Base-by-base conservation (phyloP, 2,888 invertebrate species). In the Electrophaes corylata region DNA sequence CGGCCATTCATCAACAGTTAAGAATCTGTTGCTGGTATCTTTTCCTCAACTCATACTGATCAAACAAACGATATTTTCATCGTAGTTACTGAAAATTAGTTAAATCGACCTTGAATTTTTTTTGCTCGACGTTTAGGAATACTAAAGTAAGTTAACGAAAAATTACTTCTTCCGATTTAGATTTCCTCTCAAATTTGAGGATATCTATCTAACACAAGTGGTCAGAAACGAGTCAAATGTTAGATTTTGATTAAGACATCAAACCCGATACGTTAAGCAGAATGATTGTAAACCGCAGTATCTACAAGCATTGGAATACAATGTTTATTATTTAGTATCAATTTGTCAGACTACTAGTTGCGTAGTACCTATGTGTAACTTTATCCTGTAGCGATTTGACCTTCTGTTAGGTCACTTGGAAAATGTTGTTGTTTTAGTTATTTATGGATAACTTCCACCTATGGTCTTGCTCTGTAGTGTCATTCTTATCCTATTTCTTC, bases 301-400 rank as follows among this genome's bases (percentile, higher is more conserved):
- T 20, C 20, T 20, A 33, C 29, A 29, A 43, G 62, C 54, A 59
- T 60, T 54, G 4, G 12, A 46, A 62, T 60, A 62, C 57, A 35
- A 48, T 31, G 31, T 55, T 2, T 56, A 52, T 52, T 53, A 49
- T 44, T 56, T 47, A 57, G 54, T 57, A 56, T 47, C 53, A 55
- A 58, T 60, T 56, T 61, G 57, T 64, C 60, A 49, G 43, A 39
- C 23, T 29, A 41, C 50, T 10, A 43, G 45, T 49, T 58, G 58
- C 44, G 54, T 41, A 8, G 43, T 16, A 35, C 44, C 44, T 19
- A 45, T 23, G 40, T 19, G 49, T 40, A 49, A 49, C 29, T 40
- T 40, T 49, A 48, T 47, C 47, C 39, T 40, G 40, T 39, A 33
- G 39, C 12, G 2, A 43, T 31, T 44, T 59, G 55, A 60, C 50